Percentiles rank a stretch among this genome's conserved stretches.
phyloP scores from a whole-genome alignment of 2,888 invertebrate genomes.

The Tenthredo mesomela region DNA sequence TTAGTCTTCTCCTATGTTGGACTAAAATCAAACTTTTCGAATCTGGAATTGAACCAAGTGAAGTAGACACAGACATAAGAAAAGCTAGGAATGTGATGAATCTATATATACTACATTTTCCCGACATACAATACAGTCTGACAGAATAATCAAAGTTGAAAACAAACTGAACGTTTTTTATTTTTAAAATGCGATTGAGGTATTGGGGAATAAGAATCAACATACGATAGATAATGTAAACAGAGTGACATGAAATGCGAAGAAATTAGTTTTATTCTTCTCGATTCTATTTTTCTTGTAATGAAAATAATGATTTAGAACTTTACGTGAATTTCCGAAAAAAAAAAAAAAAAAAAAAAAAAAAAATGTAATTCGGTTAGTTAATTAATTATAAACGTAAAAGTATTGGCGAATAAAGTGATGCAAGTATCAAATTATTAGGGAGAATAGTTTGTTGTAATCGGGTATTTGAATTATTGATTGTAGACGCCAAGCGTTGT shows the following conservation, averaged over 20 bases:
- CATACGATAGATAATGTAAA: no score
- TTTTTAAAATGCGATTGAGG: background rate
- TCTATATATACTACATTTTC: background rate
- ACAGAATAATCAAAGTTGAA: background rate
- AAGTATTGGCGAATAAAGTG: background rate
- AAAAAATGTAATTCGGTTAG: background rate
- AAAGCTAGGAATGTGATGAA: background rate
- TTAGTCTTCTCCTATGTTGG: background rate
- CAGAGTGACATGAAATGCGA: background rate
- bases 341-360: no score
- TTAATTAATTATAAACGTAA: background rate
- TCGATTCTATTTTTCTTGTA: background rate
- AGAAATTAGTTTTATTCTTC: background rate
- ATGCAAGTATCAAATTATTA: background rate
- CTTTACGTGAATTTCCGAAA: background rate
- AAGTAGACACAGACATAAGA: background rate
- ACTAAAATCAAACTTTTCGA: background rate
- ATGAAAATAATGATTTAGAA: background rate
- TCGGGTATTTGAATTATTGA: slow-evolving; percentile 6
- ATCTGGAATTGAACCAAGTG: background rate
- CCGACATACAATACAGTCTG: no score
- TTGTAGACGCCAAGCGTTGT: slow-evolving; percentile 29
- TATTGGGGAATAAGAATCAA: background rate
- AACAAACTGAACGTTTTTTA: background rate
- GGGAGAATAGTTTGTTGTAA: background rate